Evolutionary conservation across 2,888 invertebrate genomes (phyloP), one percentile per base, ranked within the genome.

Genomic region (Meganola albula): DNA sequence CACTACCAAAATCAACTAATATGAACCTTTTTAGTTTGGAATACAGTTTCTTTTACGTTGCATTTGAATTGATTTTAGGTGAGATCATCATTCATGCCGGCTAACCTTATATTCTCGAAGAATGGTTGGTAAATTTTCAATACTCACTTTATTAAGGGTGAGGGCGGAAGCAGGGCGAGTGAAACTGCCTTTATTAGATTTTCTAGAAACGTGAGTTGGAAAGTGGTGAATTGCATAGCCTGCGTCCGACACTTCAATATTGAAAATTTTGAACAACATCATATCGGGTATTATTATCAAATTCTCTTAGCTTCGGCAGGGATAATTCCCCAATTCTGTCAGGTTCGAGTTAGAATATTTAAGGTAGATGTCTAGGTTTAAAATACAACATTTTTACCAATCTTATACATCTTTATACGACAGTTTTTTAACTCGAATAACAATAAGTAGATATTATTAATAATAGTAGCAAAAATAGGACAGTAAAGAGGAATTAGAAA

Each of bases 121-220:
- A 86, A 86, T 83, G 80, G 80, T 77, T 82, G 82, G 82, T 84
- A 86, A 86, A 86, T 87, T 86, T 86, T 87, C 87, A 86, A 87
- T 87, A 84, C 79, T 74, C 79, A 78, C 85, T 86, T 85, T 86
- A 86, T 86, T 82, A 87, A 69, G 78, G 77, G 74, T 56, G 71
- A 63, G 60, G 67, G 66, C 69, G 78, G 74, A 70, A 69, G 63
- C 70, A 73, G 74, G 77, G 77, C 70, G 75, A 67, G 60, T 57
- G 69, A 74, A 79, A 76, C 73, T 65, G 82, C 63, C 72, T 71
- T 82, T 85, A 85, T 85, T 84, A 83, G 82, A 83, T 85, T 85
- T 78, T 72, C 76, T 76, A 72, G 74, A 69, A 78, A 74, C 71
- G 76, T 72, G 74, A 70, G 66, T 59, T 60, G 52, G 48, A 37